A percentile compares a stretch with the other conserved stretches of the same genome.
phyloP scores from a whole-genome alignment of 1,140 invertebrate species.

The Aplysia californica region DNA sequence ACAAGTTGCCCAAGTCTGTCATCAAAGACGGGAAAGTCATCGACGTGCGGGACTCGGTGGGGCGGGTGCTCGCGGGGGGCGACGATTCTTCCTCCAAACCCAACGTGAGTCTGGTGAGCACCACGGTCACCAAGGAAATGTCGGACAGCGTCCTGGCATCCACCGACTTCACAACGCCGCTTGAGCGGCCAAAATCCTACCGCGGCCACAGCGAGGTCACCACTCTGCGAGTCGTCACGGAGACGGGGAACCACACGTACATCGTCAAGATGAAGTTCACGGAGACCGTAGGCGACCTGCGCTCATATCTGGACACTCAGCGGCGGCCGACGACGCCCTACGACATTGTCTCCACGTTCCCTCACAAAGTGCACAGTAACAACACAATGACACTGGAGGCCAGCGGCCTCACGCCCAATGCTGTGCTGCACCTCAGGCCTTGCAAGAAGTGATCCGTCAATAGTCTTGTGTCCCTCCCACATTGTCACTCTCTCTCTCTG shows the following conservation, averaged over 20 bases:
- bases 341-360: conserved; percentile 60
- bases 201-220: conserved; percentile 53
- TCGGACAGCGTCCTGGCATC: conserved; percentile 8
- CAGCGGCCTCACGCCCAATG: conserved; percentile 62
- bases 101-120: conserved; percentile 26
- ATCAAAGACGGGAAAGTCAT: conserved; percentile 64
- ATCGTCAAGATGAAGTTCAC: conserved; percentile 66
- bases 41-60: conserved; percentile 59
- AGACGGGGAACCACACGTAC: conserved; percentile 62
- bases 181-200: conserved; percentile 22
- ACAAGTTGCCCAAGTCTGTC: conserved; percentile 60
- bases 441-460: conserved; percentile 25
- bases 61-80: conserved; percentile 44
- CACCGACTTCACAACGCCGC: background rate
- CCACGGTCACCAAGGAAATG: conserved; percentile 14
- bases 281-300: conserved; percentile 61
- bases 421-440: conserved; percentile 55
- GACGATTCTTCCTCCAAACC: background rate
- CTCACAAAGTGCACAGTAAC: conserved; percentile 50
- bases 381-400: conserved; percentile 47
- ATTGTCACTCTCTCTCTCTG: conserved; percentile 4
- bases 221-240: conserved; percentile 62
- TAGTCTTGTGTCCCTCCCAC: background rate
- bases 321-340: conserved; percentile 43
- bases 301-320: conserved; percentile 54